phyloP scores from a whole-genome alignment of 2,888 invertebrate species.

The Megastigmus dorsalis region DNA sequence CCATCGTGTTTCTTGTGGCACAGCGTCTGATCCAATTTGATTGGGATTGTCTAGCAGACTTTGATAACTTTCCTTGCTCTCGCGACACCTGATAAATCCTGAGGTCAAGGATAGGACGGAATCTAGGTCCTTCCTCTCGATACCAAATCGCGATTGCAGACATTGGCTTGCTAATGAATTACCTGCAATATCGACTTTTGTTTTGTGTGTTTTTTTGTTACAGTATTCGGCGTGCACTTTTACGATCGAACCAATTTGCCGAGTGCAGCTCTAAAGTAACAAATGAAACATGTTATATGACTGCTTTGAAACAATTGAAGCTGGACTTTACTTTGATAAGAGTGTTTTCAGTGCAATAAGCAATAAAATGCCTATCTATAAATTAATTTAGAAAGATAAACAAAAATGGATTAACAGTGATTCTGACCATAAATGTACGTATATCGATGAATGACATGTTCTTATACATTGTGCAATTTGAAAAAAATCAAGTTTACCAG shows the following conservation, averaged over 20 bases:
- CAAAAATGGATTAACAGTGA: too few relatives aligned
- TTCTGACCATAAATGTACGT: background rate
- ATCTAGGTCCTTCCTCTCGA: conserved; percentile 60
- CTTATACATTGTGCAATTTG: background rate
- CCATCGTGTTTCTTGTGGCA: conserved; percentile 88
- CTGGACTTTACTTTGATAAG: too few relatives aligned
- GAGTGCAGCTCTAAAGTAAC: too few relatives aligned
- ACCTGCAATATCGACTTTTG: conserved; percentile 56
- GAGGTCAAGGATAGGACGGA: conserved; percentile 61
- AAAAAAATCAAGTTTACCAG: conserved; percentile 61
- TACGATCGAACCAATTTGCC: too few relatives aligned
- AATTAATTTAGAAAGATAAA: too few relatives aligned
- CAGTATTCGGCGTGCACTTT: too few relatives aligned
- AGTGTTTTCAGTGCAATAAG: too few relatives aligned
- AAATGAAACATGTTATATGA: too few relatives aligned
- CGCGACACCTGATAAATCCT: conserved; percentile 60
- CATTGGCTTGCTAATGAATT: conserved; percentile 61
- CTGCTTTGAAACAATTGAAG: too few relatives aligned
- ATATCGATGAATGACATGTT: background rate
- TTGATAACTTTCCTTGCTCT: conserved; percentile 62
- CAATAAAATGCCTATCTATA: too few relatives aligned
- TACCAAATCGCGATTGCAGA: conserved; percentile 61
- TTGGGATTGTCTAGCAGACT: conserved; percentile 59
- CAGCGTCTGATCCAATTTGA: conserved; percentile 60
- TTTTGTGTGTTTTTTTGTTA: conserved; percentile 10